These are phyloP conservation scores for Phacellophora camtschatica DNA, from an alignment of 30 jellyfish, hydroid and myxozoan genomes.

Conservation along the genomic window DNA sequence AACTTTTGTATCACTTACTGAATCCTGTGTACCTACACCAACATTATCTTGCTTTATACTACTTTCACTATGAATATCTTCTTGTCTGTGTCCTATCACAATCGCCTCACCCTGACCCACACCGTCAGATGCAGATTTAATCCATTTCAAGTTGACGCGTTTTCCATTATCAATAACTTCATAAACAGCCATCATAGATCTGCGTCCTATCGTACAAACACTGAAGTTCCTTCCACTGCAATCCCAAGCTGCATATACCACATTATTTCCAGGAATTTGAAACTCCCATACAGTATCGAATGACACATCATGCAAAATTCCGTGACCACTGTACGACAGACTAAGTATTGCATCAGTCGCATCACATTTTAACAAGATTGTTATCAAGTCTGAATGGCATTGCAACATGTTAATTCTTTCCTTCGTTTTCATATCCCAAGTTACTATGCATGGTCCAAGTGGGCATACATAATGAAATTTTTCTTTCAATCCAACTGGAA, in stretches of 20 bases:
- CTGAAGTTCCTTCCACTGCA: conserved; percentile 48
- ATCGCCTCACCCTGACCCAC: not conserved
- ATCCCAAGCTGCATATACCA: conserved; percentile 85
- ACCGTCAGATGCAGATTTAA: not conserved
- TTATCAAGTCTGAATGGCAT: conserved; percentile 60
- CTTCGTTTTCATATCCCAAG: conserved; percentile 72
- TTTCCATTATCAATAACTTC: conserved; percentile 10
- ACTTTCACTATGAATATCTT: not conserved
- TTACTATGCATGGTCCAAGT: conserved; percentile 79
- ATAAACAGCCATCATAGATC: conserved; percentile 51
- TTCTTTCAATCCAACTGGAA: conserved; percentile 47
- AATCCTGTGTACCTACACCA: not conserved
- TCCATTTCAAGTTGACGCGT: conserved; percentile 7
- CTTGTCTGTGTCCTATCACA: not conserved
- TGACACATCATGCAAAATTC: conserved; percentile 25
- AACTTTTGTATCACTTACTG: not conserved
- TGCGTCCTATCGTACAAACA: conserved; percentile 78
- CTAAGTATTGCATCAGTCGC: conserved; percentile 9
- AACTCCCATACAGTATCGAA: conserved; percentile 9
- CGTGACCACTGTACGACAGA: conserved; percentile 75
- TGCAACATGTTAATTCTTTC: conserved; percentile 17
- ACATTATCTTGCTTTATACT: not conserved
- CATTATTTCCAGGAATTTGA: conserved; percentile 63
- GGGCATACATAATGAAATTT: conserved; percentile 61
- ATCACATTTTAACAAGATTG: conserved; percentile 41